Evolutionary conservation across 2,113 vertebrate species (phyloP).

Genomic region (Lepidothrix coronata): DNA sequence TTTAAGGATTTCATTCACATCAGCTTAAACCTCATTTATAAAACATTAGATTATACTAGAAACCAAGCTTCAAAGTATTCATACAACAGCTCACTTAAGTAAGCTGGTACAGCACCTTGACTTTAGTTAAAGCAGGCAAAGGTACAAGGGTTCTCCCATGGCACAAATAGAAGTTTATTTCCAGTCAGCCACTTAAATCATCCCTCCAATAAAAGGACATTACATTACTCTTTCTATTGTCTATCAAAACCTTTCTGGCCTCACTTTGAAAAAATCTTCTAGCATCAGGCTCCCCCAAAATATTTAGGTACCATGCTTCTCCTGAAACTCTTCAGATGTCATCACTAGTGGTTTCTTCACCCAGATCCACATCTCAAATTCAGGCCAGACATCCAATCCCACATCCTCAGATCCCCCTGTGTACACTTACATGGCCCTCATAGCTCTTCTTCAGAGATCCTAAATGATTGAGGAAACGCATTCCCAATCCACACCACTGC

Average conservation of each 20-base stretch:
- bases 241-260: background rate
- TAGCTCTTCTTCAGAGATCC: constrained; percentile 85
- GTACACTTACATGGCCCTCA: constrained; percentile 78
- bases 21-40: background rate
- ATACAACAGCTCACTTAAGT: background rate
- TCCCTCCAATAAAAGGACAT: background rate
- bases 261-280: background rate
- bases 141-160: background rate
- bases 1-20: background rate
- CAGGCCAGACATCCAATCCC: background rate
- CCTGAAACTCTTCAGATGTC: background rate
- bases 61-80: background rate
- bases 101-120: background rate
- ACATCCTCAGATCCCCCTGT: background rate
- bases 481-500: constrained; percentile 86
- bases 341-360: background rate
- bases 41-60: background rate
- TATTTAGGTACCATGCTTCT: background rate
- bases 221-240: background rate
- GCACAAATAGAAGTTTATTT: background rate
- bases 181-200: background rate
- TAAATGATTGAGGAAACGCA: constrained; percentile 84
- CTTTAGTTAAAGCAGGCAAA: background rate
- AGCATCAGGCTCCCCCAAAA: background rate
- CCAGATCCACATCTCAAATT: background rate